Evolutionary conservation across 1,140 invertebrate genomes (phyloP), one percentile per base, ranked within the genome.

Genomic region (Carcinoscorpius rotundicauda): DNA sequence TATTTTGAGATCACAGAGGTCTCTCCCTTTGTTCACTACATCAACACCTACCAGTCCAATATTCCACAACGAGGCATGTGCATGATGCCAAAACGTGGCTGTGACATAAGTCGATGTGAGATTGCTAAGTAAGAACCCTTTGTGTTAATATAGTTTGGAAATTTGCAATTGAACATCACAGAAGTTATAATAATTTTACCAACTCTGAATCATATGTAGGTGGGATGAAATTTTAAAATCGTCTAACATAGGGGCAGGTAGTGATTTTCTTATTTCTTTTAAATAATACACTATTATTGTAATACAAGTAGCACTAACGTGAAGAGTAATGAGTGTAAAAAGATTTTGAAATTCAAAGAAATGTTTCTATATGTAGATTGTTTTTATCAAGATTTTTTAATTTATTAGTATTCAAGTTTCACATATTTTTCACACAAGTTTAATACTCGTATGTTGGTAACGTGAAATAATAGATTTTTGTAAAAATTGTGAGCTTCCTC

Each of bases 61-160:
- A 92, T 97, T 78, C 96, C 97, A 62, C 97, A 99, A 77, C 82
- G 96, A 82, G 96, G 94, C 74, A 90, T 98, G 74, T 95, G 94
- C 67, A 88, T 94, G 83, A 98, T 99, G 95, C 94, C 94, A 68
- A 99, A 99, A 81, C 82, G 97, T 74, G 97, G 97, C 66, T 89
- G 91, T 79, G 94, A 98, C 78, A 89, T 95, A 56, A 88, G 86
- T 66, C 86, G 84, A 61, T 94, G 91, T 80, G 93, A 96, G 82
- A 93, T 95, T 72, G 82, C 86, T 66, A 85, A 92, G 78, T 65
- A 52, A 49, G 51, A 29, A 29, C 29, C 2, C 29, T n/a, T 51
- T 29, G 3, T 59, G 53, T 11, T 61, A 52, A 57, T 57, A 11
- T 2, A 57, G n/a, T 8, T 4, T 5, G 48, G 48, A 55, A 3